phyloP scores from a whole-genome alignment of 2,888 invertebrate genomes.

The Pristionchus maxplancki region DNA sequence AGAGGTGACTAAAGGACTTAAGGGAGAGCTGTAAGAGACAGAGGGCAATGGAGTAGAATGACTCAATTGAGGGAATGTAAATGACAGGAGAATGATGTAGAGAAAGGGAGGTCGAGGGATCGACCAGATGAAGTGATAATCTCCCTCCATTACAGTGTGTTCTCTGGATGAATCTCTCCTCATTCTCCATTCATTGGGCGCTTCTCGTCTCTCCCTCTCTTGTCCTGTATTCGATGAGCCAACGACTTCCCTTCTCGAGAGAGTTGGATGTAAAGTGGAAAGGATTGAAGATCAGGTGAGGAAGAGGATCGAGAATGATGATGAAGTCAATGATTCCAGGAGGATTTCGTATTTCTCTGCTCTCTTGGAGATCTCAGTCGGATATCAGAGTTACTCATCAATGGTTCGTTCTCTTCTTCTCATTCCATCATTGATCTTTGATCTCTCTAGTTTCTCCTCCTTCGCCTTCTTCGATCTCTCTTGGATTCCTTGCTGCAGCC shows the following conservation, averaged over 20 bases:
- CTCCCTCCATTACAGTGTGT: slow-evolving; percentile 46
- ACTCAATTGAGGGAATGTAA: slow-evolving; percentile 15
- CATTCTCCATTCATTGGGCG: slow-evolving; percentile 62
- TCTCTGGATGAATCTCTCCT: slow-evolving; percentile 53
- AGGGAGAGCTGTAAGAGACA: neutral
- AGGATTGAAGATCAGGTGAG: slow-evolving; percentile 31
- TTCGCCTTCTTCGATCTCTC: slow-evolving; percentile 47
- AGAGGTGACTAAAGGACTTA: neutral
- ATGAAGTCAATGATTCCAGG: slow-evolving; percentile 51
- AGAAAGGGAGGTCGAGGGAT: neutral
- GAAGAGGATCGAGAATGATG: neutral
- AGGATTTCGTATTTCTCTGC: slow-evolving; percentile 66
- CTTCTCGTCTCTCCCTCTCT: slow-evolving; percentile 59
- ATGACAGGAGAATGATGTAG: neutral
- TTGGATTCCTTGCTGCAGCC: slow-evolving; percentile 58
- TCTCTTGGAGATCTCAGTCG: slow-evolving; percentile 53
- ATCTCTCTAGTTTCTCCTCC: slow-evolving; percentile 11
- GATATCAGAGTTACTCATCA: neutral
- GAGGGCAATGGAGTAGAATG: neutral
- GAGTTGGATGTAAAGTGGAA: slow-evolving; percentile 57
- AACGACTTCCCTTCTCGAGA: slow-evolving; percentile 60
- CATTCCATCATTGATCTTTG: slow-evolving; percentile 45
- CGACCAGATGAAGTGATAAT: neutral
- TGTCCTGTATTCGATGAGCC: slow-evolving; percentile 64
- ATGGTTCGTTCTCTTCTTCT: neutral